Conservation (phyloP, 1,140 invertebrate species). For the Pseudomyrmex sp. region DNA sequence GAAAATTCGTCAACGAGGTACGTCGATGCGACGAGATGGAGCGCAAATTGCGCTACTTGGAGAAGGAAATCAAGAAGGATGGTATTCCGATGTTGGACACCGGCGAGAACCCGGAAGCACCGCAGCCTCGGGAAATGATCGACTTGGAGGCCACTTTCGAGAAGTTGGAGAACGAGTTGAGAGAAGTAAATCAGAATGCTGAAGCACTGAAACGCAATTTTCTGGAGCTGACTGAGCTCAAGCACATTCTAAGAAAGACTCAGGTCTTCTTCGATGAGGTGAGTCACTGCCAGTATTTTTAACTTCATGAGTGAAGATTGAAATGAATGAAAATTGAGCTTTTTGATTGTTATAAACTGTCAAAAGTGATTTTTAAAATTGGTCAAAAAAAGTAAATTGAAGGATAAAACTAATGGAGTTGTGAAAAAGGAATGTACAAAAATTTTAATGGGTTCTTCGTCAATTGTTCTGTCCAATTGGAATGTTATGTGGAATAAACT, state of each 20-base stretch:
- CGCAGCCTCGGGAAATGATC: slow-evolving; percentile 99
- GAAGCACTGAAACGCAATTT: slow-evolving; percentile 98
- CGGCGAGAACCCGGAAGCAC: slow-evolving; percentile 98
- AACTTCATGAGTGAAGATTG: neutral
- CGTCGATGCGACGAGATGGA: slow-evolving; percentile 97
- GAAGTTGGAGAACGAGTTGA: slow-evolving; percentile 96
- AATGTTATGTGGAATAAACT: slow-evolving; percentile 25
- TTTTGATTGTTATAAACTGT: neutral
- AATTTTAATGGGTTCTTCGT: neutral
- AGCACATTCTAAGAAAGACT: slow-evolving; percentile 98
- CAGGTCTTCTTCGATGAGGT: slow-evolving; percentile 99
- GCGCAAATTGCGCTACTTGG: slow-evolving; percentile 96
- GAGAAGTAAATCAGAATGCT: slow-evolving; percentile 99
- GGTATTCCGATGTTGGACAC: slow-evolving; percentile 98
- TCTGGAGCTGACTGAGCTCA: slow-evolving; percentile 97
- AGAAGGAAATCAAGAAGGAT: slow-evolving; percentile 99
- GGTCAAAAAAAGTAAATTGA: neutral
- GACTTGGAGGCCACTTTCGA: slow-evolving; percentile 99
- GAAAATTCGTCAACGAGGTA: slow-evolving; percentile 97
- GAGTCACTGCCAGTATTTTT: slow-evolving; percentile 79
- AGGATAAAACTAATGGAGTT: slow-evolving; percentile 1
- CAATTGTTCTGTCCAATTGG: slow-evolving; percentile 12
- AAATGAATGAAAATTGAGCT: neutral
- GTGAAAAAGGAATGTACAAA: slow-evolving; percentile 22
- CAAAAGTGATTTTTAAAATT: neutral